Conservation (phyloP, 2,113 vertebrate genomes). For the Plotosus lineatus region DNA sequence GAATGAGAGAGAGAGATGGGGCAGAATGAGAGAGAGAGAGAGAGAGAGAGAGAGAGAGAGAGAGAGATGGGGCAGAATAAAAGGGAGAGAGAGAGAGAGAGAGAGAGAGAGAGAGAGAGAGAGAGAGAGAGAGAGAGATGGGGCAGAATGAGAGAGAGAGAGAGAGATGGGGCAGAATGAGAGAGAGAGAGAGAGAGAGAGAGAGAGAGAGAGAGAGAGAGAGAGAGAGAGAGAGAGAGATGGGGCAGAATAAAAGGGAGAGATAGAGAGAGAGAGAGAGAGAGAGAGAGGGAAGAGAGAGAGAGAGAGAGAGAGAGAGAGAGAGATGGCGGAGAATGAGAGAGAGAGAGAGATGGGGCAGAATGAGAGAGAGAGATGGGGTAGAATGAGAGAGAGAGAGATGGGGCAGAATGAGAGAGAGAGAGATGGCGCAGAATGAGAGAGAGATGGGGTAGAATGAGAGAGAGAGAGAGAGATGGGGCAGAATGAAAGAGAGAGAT, state of each 20-base stretch:
- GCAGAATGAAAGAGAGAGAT: too few relatives aligned
- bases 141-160: not conserved
- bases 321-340: too few relatives aligned
- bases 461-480: too few relatives aligned
- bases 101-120: not conserved
- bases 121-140: not conserved
- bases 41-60: constrained; percentile 45
- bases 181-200: not conserved
- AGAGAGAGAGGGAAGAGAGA: too few relatives aligned
- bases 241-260: too few relatives aligned
- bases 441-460: too few relatives aligned
- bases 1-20: constrained; percentile 53
- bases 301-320: too few relatives aligned
- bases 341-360: too few relatives aligned
- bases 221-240: too few relatives aligned
- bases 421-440: too few relatives aligned
- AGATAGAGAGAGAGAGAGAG: too few relatives aligned
- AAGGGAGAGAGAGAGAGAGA: not conserved
- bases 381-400: constrained; percentile 43
- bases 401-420: too few relatives aligned
- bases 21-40: constrained; percentile 43
- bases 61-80: not conserved
- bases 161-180: not conserved
- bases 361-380: constrained; percentile 28
- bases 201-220: constrained; percentile 58